Conservation (phyloP, 2,888 invertebrate genomes). For the Phrixothrix hirtus region DNA sequence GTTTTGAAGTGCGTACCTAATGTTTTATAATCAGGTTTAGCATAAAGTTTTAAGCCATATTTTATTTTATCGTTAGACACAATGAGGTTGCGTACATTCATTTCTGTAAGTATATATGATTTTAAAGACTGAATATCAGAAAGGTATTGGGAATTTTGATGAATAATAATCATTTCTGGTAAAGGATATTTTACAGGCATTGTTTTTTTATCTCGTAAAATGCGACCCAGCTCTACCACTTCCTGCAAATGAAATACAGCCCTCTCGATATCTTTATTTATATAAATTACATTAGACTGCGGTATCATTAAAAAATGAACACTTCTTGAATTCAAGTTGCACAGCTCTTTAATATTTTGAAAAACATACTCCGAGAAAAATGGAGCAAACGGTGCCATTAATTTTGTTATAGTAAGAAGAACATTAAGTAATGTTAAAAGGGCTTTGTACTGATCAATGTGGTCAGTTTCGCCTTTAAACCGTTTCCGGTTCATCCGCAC, state of each 20-base stretch:
- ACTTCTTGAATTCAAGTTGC: constrained; percentile 68
- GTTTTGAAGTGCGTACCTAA: constrained; percentile 87
- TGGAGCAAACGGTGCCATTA: constrained; percentile 98
- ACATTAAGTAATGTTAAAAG: constrained; percentile 88
- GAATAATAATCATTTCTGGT: constrained; percentile 91
- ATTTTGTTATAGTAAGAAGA: constrained; percentile 81
- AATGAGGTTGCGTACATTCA: constrained; percentile 86
- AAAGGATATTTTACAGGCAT: constrained; percentile 96
- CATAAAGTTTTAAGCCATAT: constrained; percentile 87
- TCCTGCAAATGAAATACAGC: constrained; percentile 94
- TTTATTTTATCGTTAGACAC: constrained; percentile 87
- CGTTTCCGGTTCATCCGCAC: constrained; percentile 94
- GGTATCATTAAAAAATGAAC: constrained; percentile 94
- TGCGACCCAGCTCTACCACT: constrained; percentile 91
- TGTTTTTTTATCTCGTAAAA: constrained; percentile 89
- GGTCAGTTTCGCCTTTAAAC: constrained; percentile 87
- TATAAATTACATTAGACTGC: constrained; percentile 67
- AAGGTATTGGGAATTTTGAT: constrained; percentile 78
- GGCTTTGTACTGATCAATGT: constrained; percentile 79
- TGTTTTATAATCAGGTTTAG: constrained; percentile 93
- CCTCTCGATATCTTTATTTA: constrained; percentile 83
- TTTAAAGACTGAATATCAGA: constrained; percentile 78
- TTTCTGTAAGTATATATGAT: constrained; percentile 86
- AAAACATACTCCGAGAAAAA: constrained; percentile 96
- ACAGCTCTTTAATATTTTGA: constrained; percentile 76